Percentiles rank a stretch among this genome's conserved stretches.
These are phyloP conservation scores for Idaea dimidiata DNA, from an alignment of 2,888 invertebrate species.

Conservation along the genomic window DNA sequence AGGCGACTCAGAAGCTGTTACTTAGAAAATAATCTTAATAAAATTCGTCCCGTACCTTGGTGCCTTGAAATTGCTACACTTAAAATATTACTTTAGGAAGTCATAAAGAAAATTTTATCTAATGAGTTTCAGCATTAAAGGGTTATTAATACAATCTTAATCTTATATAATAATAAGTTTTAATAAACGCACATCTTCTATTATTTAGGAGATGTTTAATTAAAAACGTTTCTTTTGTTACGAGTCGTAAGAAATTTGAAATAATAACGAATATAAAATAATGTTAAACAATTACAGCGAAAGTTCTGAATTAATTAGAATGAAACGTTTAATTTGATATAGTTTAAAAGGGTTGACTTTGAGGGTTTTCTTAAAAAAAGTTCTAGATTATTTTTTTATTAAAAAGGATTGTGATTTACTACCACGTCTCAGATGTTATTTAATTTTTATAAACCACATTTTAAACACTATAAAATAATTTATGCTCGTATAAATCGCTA, in stretches of 20 bases:
- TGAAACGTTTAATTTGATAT: neutral
- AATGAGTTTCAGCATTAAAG: conserved; percentile 59
- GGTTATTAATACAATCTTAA: conserved; percentile 28
- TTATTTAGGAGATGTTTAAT: neutral
- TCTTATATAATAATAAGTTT: conserved; percentile 14
- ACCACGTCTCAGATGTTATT: neutral
- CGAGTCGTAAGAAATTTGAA: neutral
- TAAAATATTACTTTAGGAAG: conserved; percentile 72
- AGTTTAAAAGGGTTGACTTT: neutral
- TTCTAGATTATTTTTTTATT: neutral
- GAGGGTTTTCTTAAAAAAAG: neutral
- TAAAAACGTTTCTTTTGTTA: neutral
- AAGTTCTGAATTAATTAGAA: conserved; percentile 7
- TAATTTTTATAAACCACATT: neutral
- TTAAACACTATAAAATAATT: neutral
- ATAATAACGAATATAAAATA: neutral
- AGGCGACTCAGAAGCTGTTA: conserved; percentile 28
- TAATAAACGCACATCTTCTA: conserved; percentile 8
- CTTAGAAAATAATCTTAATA: conserved; percentile 45
- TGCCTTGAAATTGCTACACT: conserved; percentile 60
- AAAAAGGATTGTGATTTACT: neutral
- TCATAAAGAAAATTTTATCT: conserved; percentile 70
- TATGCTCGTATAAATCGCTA: neutral
- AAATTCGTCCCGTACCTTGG: conserved; percentile 52
- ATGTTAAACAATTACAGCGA: conserved; percentile 5